A percentile compares a stretch with the other conserved stretches of the same genome.
phyloP scores from a whole-genome alignment of 2,888 invertebrate genomes.

The Bedellia somnulentella region DNA sequence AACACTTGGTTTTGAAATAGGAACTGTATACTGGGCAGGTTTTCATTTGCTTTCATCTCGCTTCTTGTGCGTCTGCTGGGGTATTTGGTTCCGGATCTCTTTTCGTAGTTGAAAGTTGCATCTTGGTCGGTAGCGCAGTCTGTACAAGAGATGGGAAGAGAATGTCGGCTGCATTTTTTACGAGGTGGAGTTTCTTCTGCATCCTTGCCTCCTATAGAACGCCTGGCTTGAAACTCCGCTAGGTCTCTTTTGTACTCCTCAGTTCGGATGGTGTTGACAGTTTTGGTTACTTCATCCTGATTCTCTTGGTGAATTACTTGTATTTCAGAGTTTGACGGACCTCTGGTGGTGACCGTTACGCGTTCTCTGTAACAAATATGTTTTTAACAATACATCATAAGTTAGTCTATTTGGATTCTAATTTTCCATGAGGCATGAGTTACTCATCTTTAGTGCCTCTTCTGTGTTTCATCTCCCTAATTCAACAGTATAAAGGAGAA shows the following conservation, averaged over 20 bases:
- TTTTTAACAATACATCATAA: constrained; percentile 19
- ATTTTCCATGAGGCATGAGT: no score
- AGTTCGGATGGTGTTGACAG: constrained; percentile 43
- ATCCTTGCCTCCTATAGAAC: constrained; percentile 29
- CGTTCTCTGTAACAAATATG: constrained; percentile 38
- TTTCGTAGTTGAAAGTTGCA: constrained; percentile 44
- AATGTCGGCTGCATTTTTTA: constrained; percentile 42
- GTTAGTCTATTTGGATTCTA: no score
- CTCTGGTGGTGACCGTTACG: constrained; percentile 38
- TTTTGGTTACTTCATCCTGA: no score
- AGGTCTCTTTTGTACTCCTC: constrained; percentile 50
- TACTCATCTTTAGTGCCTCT: no score
- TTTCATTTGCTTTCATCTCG: constrained; percentile 21
- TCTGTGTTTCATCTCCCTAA: no score
- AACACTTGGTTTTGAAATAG: constrained; percentile 54
- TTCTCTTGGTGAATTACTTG: constrained; percentile 13
- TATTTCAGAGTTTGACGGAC: constrained; percentile 20
- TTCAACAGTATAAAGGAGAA: no score
- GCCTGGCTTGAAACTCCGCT: constrained; percentile 49
- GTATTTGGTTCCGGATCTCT: constrained; percentile 39
- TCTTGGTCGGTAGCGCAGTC: constrained; percentile 33
- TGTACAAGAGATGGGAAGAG: constrained; percentile 42
- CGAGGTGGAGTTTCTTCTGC: constrained; percentile 25
- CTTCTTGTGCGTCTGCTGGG: constrained; percentile 34
- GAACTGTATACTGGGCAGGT: constrained; percentile 46